Evolutionary conservation across 2,888 invertebrate genomes (phyloP).

Genomic region (Ochropleura plecta): DNA sequence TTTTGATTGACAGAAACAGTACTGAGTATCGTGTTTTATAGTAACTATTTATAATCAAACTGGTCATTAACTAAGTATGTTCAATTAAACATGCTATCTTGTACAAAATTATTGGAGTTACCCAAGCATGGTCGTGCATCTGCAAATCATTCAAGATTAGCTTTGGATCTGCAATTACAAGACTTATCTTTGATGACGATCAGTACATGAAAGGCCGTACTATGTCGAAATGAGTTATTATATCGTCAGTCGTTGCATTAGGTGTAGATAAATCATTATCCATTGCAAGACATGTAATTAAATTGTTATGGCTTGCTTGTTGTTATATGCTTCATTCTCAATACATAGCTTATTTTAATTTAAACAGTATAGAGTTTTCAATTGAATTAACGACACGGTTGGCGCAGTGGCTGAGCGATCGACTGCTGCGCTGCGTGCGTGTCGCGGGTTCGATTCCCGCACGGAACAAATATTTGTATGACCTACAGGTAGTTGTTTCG

Average conservation of each 20-base stretch:
- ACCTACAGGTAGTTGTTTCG: too few species aligned
- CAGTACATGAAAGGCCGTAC: conserved; percentile 41
- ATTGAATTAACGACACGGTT: too few species aligned
- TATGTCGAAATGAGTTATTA: conserved; percentile 41
- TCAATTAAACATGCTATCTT: conserved; percentile 8
- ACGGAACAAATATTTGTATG: too few species aligned
- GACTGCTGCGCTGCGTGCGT: too few species aligned
- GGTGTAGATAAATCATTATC: conserved; percentile 7
- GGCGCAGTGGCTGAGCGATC: too few species aligned
- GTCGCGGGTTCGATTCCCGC: too few species aligned
- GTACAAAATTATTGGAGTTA: conserved; percentile 17
- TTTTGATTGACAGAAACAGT: conserved; percentile 7
- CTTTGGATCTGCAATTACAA: conserved; percentile 46
- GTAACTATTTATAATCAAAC: neutral
- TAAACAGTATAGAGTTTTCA: accelerated
- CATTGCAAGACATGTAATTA: conserved; percentile 24
- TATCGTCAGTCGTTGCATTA: conserved; percentile 24
- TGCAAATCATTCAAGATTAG: conserved; percentile 25
- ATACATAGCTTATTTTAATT: neutral
- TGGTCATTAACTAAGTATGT: conserved; percentile 20
- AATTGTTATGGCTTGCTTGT: neutral
- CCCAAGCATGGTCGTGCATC: conserved; percentile 32
- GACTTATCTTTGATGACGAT: conserved; percentile 49
- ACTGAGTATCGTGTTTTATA: neutral
- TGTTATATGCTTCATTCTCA: neutral